Base-by-base conservation (phyloP, 2,888 invertebrate genomes). In the Hartigia nigra region DNA sequence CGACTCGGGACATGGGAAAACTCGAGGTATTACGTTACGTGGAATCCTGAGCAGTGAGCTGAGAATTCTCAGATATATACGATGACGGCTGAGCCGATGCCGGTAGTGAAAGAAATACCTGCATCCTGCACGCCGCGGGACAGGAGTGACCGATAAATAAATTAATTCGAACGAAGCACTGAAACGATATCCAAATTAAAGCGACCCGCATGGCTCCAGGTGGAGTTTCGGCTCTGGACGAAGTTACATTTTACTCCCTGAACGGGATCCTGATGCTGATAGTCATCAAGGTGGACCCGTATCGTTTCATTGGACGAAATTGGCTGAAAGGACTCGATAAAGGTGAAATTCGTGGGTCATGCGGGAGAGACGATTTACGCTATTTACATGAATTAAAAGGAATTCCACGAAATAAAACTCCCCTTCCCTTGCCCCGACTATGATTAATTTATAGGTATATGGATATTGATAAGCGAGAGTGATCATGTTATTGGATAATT, bases 231-330 rank as follows among this genome's bases (percentile, higher is more conserved):
- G 75, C 77, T 55, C 55, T 55, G 23, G 55, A 55, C 55, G 39
- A 9, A 70, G 77, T 74, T 78, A 78, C 85, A 84, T 83, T 82
- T 79, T 76, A 77, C 80, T 55, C 55, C 55, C 55, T 23, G 23
- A 23, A 55, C 23, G 9, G 23, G 55, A 74, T 74, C 74, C 32
- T 74, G 74, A 70, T 32, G 32, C 70, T 31, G 84, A 87, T 87
- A 84, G 86, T 77, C 80, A 85, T 82, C 85, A 80, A 84, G 78
- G 82, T 84, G 82, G 79, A 86, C 89, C 88, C 89, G 87, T 89
- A 89, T 89, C 80, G 80, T 85, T 88, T 87, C 81, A 89, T 88
- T 88, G 84, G 81, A 84, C 82, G 80, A 86, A 89, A 89, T 89
- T 88, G 87, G 84, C 82, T 83, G 83, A 81, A 84, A 85, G 81